Evolutionary conservation across 2,888 invertebrate genomes (phyloP), one percentile per base, ranked within the genome.

Genomic region (Agrilus biguttatus): DNA sequence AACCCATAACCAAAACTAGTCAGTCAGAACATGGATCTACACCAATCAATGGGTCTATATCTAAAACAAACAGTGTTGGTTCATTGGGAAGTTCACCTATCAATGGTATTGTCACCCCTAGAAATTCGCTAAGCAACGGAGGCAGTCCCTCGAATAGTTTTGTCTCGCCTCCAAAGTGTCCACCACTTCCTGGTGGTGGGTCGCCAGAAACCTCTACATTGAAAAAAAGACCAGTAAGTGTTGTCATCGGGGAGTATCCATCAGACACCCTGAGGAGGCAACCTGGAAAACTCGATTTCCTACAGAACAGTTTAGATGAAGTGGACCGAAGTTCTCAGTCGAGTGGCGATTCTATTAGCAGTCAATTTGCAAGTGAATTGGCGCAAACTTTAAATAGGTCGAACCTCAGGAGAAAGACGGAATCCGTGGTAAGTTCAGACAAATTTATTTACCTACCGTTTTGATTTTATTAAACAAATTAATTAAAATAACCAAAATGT

Each of bases 341-440:
- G 32, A 47, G 47, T 34, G 51, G 62, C 41, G 70, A 69, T 23
- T 73, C 77, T 1, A 74, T 80, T 40, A 70, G 75, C 13, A 78
- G 78, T 55, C 73, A 78, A 54, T 67, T 86, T 44, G 83, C 83
- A 54, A 78, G 78, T 45, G 85, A 86, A 67, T 67, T 86, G 51
- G 78, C 75, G 43, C 75, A 82, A 45, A 86, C 85, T 6, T 66
- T 86, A 47, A 82, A 81, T 54, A 75, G 84, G 59, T 83, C 85
- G 42, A 83, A 85, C 69, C 70, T 85, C 55, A 76, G 75, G 56
- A 79, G 78, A 67, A 75, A 77, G 67, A 81, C 79, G 63, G 81
- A 81, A 62, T 70, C 72, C 51, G 65, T 74, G 69, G 76, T 75
- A 61, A 70, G 73, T 67, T 37, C 23, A 23, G n/a, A n/a, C n/a